Percentiles rank a stretch among this genome's conserved stretches.
Conservation (phyloP, 23 tunicate species). For the Styela plicata region DNA sequence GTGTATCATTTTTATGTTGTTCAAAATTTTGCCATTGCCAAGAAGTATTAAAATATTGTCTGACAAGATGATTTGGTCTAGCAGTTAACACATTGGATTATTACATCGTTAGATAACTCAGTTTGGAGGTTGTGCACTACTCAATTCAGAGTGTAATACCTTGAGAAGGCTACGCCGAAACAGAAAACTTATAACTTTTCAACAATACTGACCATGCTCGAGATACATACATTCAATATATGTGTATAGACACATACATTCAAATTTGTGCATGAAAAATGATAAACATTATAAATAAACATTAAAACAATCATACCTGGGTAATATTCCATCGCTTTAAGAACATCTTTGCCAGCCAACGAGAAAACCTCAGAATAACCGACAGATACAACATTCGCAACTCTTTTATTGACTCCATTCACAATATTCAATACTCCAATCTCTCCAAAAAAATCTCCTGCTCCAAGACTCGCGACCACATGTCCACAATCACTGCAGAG, state of each 20-base stretch:
- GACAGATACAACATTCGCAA: constrained; percentile 82
- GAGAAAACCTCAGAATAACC: constrained; percentile 95
- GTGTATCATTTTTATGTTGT: too few species aligned
- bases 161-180: neutral
- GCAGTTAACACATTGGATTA: too few species aligned
- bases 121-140: too few species aligned
- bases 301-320: constrained; percentile 54
- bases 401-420: constrained; percentile 77
- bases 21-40: too few species aligned
- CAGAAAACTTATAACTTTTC: too few species aligned
- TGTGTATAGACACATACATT: too few species aligned
- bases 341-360: constrained; percentile 63
- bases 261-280: too few species aligned
- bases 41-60: neutral
- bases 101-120: too few species aligned
- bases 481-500: constrained; percentile 65
- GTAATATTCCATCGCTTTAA: constrained; percentile 92
- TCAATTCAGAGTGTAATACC: too few species aligned
- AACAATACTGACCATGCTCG: too few species aligned
- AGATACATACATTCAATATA: too few species aligned
- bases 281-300: neutral
- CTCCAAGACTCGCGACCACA: constrained; percentile 54
- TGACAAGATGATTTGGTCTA: too few species aligned
- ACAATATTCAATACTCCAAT: constrained; percentile 69
- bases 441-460: constrained; percentile 95